Conservation (phyloP, 2,888 invertebrate genomes). For the Philonicus albiceps region DNA sequence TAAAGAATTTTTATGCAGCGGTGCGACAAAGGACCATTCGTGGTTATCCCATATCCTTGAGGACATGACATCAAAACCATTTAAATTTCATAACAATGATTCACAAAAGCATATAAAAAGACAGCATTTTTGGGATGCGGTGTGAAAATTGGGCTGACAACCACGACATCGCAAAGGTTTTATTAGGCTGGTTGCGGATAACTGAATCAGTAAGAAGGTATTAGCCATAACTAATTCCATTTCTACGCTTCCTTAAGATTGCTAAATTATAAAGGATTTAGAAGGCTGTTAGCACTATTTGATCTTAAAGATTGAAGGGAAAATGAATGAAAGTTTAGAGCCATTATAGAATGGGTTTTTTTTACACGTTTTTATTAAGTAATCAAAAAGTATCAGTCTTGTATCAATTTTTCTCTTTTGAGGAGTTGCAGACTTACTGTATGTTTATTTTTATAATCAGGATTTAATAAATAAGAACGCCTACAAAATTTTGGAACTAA, state of each 20-base stretch:
- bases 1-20: not conserved
- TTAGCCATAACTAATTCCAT: conserved; percentile 16
- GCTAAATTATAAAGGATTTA: not conserved
- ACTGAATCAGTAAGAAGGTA: conserved; percentile 3
- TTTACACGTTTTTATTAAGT: too few species aligned
- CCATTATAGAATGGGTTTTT: too few species aligned
- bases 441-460: too few species aligned
- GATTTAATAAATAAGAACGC: too few species aligned
- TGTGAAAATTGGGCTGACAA: conserved; percentile 1
- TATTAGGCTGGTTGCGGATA: not conserved
- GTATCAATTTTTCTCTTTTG: not conserved
- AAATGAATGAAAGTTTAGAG: not conserved
- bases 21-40: conserved; percentile 23
- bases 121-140: not conserved
- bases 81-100: not conserved
- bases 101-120: not conserved
- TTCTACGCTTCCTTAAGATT: not conserved
- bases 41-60: not conserved
- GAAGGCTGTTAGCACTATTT: not conserved
- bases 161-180: not conserved
- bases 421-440: too few species aligned
- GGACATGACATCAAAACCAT: not conserved
- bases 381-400: not conserved
- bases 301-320: not conserved
- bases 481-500: too few species aligned